Conservation (phyloP, 1,140 invertebrate species). For the Panagrolaimus sp. region DNA sequence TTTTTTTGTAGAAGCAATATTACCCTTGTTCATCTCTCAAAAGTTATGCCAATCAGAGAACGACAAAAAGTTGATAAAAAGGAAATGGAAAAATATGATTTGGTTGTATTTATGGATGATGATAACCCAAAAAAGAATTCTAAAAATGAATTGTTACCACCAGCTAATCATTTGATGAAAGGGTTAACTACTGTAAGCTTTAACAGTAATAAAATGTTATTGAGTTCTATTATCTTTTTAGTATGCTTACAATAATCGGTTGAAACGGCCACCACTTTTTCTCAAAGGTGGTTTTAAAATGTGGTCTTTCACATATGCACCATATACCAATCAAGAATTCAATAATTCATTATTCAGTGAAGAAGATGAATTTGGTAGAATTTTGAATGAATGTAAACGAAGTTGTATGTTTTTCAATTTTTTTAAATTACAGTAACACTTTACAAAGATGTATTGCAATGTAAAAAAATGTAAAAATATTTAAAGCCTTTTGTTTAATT, state of each 20-base stretch:
- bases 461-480: too few relatives aligned
- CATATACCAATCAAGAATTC: constrained; percentile 1
- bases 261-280: constrained; percentile 12
- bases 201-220: not conserved
- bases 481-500: too few relatives aligned
- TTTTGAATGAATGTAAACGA: constrained; percentile 5
- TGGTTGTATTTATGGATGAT: constrained; percentile 28
- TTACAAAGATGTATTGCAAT: too few relatives aligned
- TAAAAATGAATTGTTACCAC: not conserved
- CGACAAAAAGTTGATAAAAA: not conserved
- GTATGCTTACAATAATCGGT: constrained; percentile 18
- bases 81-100: constrained; percentile 20
- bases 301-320: constrained; percentile 21
- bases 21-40: not conserved
- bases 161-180: not conserved
- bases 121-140: not conserved
- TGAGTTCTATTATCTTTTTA: not conserved
- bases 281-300: constrained; percentile 22
- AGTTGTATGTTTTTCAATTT: not conserved
- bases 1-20: not conserved
- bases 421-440: not conserved
- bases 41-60: not conserved
- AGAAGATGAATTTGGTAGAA: not conserved
- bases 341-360: not conserved
- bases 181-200: not conserved